A percentile compares a stretch with the other conserved stretches of the same genome.
These are phyloP conservation scores for Nanger granti DNA, from an alignment of 2,113 vertebrate species.

Conservation along the genomic window DNA sequence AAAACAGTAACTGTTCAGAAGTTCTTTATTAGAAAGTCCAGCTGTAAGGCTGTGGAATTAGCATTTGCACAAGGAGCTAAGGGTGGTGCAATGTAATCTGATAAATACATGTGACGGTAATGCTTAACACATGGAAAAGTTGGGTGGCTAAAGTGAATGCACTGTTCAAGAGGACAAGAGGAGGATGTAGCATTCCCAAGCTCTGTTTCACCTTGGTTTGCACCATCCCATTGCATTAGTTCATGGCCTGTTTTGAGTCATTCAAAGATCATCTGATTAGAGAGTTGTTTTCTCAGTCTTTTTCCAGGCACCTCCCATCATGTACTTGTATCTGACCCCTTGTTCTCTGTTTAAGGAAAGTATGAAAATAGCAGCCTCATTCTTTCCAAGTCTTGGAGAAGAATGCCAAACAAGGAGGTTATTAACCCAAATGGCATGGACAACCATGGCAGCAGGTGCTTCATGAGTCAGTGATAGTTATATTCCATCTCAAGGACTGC, in stretches of 20 bases:
- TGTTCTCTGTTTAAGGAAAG: neutral
- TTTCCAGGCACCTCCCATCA: neutral
- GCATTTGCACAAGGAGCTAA: neutral
- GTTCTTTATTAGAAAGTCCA: neutral
- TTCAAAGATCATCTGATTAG: neutral
- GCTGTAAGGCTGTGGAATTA: neutral
- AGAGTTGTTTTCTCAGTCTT: constrained; percentile 5
- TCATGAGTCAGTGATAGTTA: neutral
- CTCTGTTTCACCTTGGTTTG: neutral
- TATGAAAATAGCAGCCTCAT: neutral
- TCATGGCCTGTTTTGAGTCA: neutral
- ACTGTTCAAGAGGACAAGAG: neutral
- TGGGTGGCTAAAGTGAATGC: constrained; percentile 6
- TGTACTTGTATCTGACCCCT: neutral
- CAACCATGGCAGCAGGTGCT: neutral
- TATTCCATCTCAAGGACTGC: neutral
- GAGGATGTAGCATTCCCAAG: neutral
- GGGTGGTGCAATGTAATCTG: neutral
- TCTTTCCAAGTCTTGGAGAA: constrained; percentile 3
- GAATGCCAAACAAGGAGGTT: neutral
- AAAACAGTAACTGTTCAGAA: neutral
- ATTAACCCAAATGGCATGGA: neutral
- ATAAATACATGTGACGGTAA: neutral
- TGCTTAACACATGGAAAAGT: constrained; percentile 18
- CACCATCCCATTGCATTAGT: neutral